A percentile compares a stretch with the other conserved stretches of the same genome.
phyloP scores from a whole-genome alignment of 2,888 invertebrate genomes.

The Synanthedon andrenaeformis region DNA sequence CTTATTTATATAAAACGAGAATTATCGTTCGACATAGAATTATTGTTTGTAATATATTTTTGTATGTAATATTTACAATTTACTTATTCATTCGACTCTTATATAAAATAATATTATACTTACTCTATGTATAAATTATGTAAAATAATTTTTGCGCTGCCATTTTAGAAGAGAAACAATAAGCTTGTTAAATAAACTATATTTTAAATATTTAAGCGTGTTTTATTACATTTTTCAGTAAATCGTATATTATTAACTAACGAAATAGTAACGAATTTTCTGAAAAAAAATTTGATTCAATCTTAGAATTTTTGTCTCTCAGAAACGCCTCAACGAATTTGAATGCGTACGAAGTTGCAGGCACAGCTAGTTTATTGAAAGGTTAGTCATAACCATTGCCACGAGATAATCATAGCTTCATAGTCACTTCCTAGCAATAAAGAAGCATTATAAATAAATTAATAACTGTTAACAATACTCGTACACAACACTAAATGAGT shows the following conservation, averaged over 20 bases:
- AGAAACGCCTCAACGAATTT: no score
- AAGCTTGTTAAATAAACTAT: neutral
- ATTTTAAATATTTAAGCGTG: neutral
- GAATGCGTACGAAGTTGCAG: no score
- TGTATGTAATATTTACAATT: constrained; percentile 41
- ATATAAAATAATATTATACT: constrained; percentile 1
- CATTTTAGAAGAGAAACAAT: constrained; percentile 6
- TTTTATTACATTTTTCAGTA: neutral
- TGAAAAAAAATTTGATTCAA: no score
- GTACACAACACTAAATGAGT: neutral
- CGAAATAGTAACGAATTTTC: no score
- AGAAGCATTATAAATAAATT: neutral
- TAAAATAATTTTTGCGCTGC: constrained; percentile 9
- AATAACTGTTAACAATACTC: neutral
- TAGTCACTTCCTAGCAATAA: constrained; percentile 4
- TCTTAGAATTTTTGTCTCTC: no score
- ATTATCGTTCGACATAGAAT: no score
- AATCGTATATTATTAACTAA: no score
- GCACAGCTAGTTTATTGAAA: no score
- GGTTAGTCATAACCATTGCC: no score
- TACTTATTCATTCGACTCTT: constrained; percentile 5
- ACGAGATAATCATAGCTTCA: no score
- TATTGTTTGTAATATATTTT: constrained; percentile 15
- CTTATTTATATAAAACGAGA: no score
- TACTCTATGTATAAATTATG: neutral